Evolutionary conservation across 2,113 vertebrate species (phyloP).

Genomic region (Datnioides undecimradiatus): DNA sequence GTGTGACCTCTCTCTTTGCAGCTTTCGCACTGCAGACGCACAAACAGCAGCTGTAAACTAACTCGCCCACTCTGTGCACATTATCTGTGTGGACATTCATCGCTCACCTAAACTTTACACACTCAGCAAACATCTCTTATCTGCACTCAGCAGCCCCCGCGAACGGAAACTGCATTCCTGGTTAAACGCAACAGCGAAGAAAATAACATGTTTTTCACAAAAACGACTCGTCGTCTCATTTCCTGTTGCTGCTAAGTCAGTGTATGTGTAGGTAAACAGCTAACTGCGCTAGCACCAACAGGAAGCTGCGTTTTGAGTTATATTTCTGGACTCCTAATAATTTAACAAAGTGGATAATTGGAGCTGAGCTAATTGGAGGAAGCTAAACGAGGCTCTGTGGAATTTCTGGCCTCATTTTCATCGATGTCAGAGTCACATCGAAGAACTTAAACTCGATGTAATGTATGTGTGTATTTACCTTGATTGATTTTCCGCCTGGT

Average conservation of each 20-base stretch:
- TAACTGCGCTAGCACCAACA: not conserved
- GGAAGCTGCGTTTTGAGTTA: not conserved
- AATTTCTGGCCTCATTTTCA: not conserved
- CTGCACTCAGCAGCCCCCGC: not conserved
- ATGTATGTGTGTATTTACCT: not conserved
- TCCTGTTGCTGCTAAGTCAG: too few relatives aligned
- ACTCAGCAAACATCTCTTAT: slow-evolving; percentile 36
- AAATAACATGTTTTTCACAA: too few relatives aligned
- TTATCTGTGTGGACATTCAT: slow-evolving; percentile 5
- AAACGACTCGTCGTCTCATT: too few relatives aligned
- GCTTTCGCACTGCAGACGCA: not conserved
- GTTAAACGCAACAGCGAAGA: not conserved
- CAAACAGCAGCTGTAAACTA: not conserved
- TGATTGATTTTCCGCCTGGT: slow-evolving; percentile 1
- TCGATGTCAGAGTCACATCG: not conserved
- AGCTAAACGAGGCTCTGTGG: not conserved
- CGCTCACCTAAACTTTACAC: not conserved
- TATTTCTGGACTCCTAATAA: too few relatives aligned
- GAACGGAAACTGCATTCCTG: not conserved
- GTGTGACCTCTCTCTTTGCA: too few relatives aligned
- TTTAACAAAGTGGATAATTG: too few relatives aligned
- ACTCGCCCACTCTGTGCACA: not conserved
- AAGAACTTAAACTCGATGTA: not conserved
- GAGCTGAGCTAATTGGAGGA: too few relatives aligned
- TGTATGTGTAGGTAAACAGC: not conserved